These are phyloP conservation scores for Theretra japonica DNA, from an alignment of 2,888 invertebrate species.

Conservation along the genomic window DNA sequence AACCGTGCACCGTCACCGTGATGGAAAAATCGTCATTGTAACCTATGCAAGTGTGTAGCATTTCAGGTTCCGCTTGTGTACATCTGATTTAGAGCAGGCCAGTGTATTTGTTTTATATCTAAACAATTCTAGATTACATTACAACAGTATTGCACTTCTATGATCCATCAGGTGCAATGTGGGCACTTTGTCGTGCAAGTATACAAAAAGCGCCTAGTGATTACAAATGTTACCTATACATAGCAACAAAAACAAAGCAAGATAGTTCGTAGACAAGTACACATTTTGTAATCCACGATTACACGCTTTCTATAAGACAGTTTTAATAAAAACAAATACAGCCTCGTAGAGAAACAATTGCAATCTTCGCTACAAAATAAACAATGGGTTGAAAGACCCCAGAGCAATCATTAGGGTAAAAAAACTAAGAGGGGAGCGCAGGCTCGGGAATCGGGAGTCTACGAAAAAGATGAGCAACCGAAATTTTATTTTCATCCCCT, in stretches of 20 bases:
- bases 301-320: neutral
- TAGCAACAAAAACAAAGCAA: neutral
- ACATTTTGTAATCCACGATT: neutral
- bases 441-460: slow-evolving; percentile 44
- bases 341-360: slow-evolving; percentile 47
- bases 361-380: slow-evolving; percentile 61
- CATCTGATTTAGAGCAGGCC: too few species aligned
- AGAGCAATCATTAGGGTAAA: slow-evolving; percentile 69
- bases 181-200: too few species aligned
- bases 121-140: too few species aligned
- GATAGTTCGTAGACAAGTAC: neutral
- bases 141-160: too few species aligned
- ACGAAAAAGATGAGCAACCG: slow-evolving; percentile 66
- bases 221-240: too few species aligned
- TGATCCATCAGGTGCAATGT: too few species aligned
- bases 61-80: too few species aligned
- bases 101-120: too few species aligned
- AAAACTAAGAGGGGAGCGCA: slow-evolving; percentile 59
- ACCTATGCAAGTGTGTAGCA: too few species aligned
- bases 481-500: slow-evolving; percentile 59
- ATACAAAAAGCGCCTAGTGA: too few species aligned
- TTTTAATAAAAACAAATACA: slow-evolving; percentile 24
- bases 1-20: too few species aligned
- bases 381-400: slow-evolving; percentile 69
- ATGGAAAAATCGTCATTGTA: too few species aligned